Base-by-base conservation (phyloP, 2,797 vertebrate genomes). In the Aotus griseimembra region DNA sequence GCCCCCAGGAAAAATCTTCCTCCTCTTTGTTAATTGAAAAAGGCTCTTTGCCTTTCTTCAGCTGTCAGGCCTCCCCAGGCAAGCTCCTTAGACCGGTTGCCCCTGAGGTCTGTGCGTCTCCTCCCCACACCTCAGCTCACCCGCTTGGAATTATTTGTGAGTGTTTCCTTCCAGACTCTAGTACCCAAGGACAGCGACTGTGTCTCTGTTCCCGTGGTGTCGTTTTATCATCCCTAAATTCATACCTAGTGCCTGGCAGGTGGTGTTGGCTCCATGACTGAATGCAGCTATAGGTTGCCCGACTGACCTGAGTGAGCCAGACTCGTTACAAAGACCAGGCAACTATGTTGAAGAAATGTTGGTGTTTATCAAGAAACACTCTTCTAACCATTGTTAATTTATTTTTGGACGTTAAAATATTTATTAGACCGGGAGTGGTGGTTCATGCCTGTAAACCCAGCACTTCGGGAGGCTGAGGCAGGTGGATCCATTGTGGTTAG, bases 251-350 rank as follows among this genome's bases (percentile, higher is more conserved):
- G 19, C 55, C 2, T 0, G 44, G 72, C 4, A 41, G 61, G 41
- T 12, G 20, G 3, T 10, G 8, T 30, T 30, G 75, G 58, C 48
- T 48, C 33, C 0, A 0, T 0, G 41, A 33, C 2, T 2, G 26
- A 15, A 14, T 3, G 17, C 5, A 4, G 72, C 36, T 14, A 9
- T 4, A 30, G 4, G n/a, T 70, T 12, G 10, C 46, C 20, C 0
- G 0, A n/a, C n/a, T 36, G 44, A 8, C 52, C 28, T 0, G 15
- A 17, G 30, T 64, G 61, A 64, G 61, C 14, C 61, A 30, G 2
- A 33, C 30, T 67, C 15, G 7, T 67, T 67, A 67, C 15, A 67
- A 64, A 67, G 33, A n/a, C 61, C 61, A n/a, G 61, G 33, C 33
- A 17, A n/a, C 33, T 67, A 8, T 33, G 15, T 33, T 8, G 33